These are phyloP conservation scores for Monopis laevigella DNA, from an alignment of 2,888 invertebrate genomes.

Conservation along the genomic window DNA sequence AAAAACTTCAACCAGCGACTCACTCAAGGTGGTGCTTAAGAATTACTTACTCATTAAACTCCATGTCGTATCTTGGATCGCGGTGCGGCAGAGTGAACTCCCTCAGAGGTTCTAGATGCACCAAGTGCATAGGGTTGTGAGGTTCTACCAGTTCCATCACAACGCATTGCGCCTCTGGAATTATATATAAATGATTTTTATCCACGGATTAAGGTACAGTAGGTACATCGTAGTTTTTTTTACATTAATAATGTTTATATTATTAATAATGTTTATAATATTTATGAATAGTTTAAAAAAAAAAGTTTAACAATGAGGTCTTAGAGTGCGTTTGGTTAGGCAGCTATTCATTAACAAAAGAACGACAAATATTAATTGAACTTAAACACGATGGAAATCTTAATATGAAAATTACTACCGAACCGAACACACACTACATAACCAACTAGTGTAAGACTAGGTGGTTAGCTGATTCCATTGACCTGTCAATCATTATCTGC, in stretches of 20 bases:
- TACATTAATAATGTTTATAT: not conserved
- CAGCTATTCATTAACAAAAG: too few relatives aligned
- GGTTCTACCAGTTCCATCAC: conserved; percentile 23
- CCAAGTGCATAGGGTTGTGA: conserved; percentile 22
- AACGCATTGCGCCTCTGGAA: conserved; percentile 36
- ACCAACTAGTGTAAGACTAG: too few relatives aligned
- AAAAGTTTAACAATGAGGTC: too few relatives aligned
- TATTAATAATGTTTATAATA: not conserved
- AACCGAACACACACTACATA: too few relatives aligned
- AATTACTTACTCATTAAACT: conserved; percentile 24
- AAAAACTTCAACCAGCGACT: too few relatives aligned
- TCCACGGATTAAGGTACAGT: not conserved
- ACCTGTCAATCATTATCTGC: too few relatives aligned
- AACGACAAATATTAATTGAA: too few relatives aligned
- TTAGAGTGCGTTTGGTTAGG: too few relatives aligned
- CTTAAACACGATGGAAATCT: too few relatives aligned
- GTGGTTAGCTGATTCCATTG: too few relatives aligned
- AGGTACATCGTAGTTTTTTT: not conserved
- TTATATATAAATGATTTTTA: not conserved
- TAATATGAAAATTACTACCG: too few relatives aligned
- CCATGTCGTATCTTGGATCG: conserved; percentile 31
- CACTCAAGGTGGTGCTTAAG: not conserved
- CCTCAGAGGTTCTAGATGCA: conserved; percentile 42
- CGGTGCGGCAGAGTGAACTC: conserved; percentile 40
- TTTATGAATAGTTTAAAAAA: too few relatives aligned